Percentiles rank a stretch among this genome's conserved stretches.
These are phyloP conservation scores for Drosophila crucigera DNA, from an alignment of 2,888 invertebrate species.

Conservation along the genomic window DNA sequence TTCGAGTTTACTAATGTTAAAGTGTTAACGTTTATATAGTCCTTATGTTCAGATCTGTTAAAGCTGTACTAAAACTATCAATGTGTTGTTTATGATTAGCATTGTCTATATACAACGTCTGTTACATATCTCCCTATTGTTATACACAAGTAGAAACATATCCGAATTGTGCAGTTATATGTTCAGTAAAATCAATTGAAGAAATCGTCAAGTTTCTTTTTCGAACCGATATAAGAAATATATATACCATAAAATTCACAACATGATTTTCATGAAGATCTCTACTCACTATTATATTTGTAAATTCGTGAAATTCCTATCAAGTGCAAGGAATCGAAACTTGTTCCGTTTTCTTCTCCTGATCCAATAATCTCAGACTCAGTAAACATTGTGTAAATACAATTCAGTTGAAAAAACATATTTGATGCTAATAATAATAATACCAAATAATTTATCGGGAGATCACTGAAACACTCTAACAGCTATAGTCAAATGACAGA, in stretches of 20 bases:
- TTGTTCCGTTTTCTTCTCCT: constrained; percentile 1
- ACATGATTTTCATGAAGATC: not conserved
- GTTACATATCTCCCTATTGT: constrained; percentile 44
- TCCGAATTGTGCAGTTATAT: constrained; percentile 39
- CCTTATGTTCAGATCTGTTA: constrained; percentile 15
- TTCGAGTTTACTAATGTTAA: constrained; percentile 33
- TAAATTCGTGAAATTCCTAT: not conserved
- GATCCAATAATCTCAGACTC: constrained; percentile 3
- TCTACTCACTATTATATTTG: not conserved
- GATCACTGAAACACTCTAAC: constrained; percentile 18
- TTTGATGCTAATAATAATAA: constrained; percentile 14
- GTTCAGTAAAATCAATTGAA: constrained; percentile 1
- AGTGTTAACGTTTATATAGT: constrained; percentile 17
- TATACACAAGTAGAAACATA: constrained; percentile 56
- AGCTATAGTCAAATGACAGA: constrained; percentile 31
- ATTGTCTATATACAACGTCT: constrained; percentile 21
- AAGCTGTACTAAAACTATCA: constrained; percentile 22
- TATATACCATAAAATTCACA: not conserved
- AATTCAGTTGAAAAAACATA: constrained; percentile 8
- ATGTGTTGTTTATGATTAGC: constrained; percentile 14
- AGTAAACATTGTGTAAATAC: constrained; percentile 19
- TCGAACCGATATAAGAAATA: constrained; percentile 5
- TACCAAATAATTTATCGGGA: constrained; percentile 3
- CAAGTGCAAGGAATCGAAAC: not conserved
- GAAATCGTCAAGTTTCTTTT: constrained; percentile 5